A percentile compares a stretch with the other conserved stretches of the same genome.
phyloP scores from a whole-genome alignment of 2,888 invertebrate genomes.

The Watsonalla cultraria region DNA sequence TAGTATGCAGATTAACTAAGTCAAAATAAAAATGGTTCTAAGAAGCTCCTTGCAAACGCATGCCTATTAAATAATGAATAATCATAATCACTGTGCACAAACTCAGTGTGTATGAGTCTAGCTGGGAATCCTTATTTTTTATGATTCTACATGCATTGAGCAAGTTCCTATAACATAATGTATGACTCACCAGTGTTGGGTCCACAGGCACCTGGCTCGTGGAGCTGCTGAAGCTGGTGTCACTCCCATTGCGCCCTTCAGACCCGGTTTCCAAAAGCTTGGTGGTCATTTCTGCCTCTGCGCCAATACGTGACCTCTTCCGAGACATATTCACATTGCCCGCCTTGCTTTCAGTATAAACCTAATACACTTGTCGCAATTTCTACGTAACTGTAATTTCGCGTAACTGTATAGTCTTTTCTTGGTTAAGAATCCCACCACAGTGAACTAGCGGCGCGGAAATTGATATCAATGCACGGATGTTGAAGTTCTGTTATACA shows the following conservation, averaged over 20 bases:
- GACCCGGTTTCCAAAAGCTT: slow-evolving; percentile 41
- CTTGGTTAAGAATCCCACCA: not conserved
- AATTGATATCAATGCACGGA: not conserved
- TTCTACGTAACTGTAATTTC: not conserved
- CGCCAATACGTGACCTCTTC: slow-evolving; percentile 50
- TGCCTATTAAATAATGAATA: too few species aligned
- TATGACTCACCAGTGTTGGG: slow-evolving; percentile 37
- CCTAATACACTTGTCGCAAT: not conserved
- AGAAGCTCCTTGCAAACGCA: too few species aligned
- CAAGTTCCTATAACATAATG: slow-evolving; percentile 2
- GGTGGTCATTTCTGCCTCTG: slow-evolving; percentile 58
- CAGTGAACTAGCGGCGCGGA: not conserved
- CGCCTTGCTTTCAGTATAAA: slow-evolving; percentile 6
- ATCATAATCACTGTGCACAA: too few species aligned
- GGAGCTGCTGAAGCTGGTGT: slow-evolving; percentile 44
- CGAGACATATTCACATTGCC: slow-evolving; percentile 70
- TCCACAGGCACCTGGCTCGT: slow-evolving; percentile 35
- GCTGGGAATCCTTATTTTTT: not conserved
- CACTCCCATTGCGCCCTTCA: slow-evolving; percentile 53
- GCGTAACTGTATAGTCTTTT: not conserved
- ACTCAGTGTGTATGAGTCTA: not conserved
- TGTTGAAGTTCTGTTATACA: not conserved
- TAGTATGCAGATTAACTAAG: not conserved
- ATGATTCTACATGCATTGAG: too few species aligned
- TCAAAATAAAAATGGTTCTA: not conserved